phyloP scores from a whole-genome alignment of 2,113 vertebrate genomes.

The Lagopus leucura region DNA sequence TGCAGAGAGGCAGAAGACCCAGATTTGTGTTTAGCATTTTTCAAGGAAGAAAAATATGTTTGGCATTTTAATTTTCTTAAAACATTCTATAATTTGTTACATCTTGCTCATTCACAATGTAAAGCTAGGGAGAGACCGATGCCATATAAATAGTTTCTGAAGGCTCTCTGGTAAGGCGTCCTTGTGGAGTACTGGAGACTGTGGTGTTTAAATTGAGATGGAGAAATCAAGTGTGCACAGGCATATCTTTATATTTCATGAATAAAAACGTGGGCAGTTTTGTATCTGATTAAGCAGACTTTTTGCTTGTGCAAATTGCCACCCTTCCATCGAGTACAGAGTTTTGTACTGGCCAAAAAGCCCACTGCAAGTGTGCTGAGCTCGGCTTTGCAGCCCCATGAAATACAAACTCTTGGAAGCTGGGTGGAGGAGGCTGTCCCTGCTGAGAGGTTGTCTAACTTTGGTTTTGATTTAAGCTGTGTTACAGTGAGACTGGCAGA shows the following conservation, averaged over 20 bases:
- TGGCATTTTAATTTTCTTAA: slow-evolving; percentile 65
- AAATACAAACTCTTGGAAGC: rapidly evolving
- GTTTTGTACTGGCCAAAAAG: neutral
- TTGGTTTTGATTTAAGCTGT: neutral
- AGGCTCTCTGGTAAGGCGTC: neutral
- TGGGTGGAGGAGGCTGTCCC: neutral
- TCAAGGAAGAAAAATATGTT: slow-evolving; percentile 39
- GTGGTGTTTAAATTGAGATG: neutral
- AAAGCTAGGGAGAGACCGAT: neutral
- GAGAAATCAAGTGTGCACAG: neutral
- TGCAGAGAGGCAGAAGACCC: slow-evolving; percentile 45
- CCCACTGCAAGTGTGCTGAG: rapidly evolving
- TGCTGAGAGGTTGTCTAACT: neutral
- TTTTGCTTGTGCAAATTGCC: neutral
- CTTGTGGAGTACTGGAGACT: neutral
- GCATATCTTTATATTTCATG: neutral
- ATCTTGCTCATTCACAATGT: slow-evolving; percentile 35
- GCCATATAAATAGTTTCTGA: neutral
- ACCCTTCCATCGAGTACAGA: rapidly evolving
- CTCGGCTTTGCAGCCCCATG: neutral
- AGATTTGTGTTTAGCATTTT: slow-evolving; percentile 58
- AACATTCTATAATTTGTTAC: slow-evolving; percentile 46
- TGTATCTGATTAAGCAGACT: neutral
- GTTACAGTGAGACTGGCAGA: neutral
- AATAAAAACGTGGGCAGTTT: neutral